Evolutionary conservation across 2,113 vertebrate genomes (phyloP).

Genomic region (Egretta garzetta): DNA sequence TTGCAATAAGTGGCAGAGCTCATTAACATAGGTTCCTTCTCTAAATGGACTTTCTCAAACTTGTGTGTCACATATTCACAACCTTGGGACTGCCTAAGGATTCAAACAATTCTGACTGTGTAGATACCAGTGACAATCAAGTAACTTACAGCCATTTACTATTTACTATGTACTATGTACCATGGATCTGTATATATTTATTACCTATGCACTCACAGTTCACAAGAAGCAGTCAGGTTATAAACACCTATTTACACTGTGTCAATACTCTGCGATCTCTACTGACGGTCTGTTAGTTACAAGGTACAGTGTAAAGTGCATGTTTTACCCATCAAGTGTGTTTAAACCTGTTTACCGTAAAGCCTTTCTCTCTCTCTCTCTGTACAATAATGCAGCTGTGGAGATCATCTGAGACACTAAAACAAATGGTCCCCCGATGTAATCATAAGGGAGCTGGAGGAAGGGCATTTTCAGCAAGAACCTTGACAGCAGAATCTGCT

Average conservation of each 20-base stretch:
- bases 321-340: neutral
- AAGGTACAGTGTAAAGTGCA: neutral
- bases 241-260: neutral
- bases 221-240: neutral
- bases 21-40: neutral
- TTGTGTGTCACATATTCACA: neutral
- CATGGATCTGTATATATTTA: neutral
- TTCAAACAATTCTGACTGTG: neutral
- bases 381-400: neutral
- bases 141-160: neutral
- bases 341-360: neutral
- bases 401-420: neutral
- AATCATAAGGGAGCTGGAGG: neutral
- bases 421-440: neutral
- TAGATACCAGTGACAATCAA: neutral
- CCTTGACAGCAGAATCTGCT: neutral
- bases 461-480: constrained; percentile 26
- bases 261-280: neutral
- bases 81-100: neutral
- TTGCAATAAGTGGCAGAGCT: neutral
- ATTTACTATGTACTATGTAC: neutral
- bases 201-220: neutral
- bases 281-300: neutral
- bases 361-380: neutral
- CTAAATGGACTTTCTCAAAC: neutral